Conservation (phyloP, 2,113 vertebrate genomes). For the Pygoscelis adeliae region DNA sequence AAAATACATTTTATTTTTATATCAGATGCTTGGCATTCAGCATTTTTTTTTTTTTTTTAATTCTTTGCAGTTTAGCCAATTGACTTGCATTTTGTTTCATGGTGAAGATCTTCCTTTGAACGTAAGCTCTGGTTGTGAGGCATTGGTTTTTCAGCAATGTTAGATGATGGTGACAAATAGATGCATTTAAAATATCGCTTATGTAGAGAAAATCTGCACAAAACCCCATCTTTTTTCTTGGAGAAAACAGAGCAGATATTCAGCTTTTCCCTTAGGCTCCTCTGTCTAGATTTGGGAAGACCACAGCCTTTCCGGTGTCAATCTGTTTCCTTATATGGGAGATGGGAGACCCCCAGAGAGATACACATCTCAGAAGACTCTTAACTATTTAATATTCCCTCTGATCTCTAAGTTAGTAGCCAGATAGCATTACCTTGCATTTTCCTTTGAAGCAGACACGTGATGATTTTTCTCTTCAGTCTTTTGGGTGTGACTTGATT, state of each 20-base stretch:
- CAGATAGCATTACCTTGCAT: not conserved
- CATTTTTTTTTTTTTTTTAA: not conserved
- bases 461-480: not conserved
- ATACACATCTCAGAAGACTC: not conserved
- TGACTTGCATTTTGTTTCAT: not conserved
- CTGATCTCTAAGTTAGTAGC: not conserved
- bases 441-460: not conserved
- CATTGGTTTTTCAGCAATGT: not conserved
- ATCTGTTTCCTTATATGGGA: not conserved
- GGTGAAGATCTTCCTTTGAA: not conserved
- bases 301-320: not conserved
- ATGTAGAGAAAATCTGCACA: not conserved
- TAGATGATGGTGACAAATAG: not conserved
- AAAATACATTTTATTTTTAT: not conserved
- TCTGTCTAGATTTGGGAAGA: not conserved
- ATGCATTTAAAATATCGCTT: not conserved
- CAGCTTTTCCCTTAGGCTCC: not conserved
- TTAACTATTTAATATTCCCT: not conserved
- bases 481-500: not conserved
- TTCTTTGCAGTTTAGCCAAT: not conserved
- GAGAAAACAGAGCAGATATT: not conserved
- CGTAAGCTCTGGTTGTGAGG: not conserved
- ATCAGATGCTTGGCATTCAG: not conserved
- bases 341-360: not conserved
- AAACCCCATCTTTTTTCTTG: not conserved